Percentiles rank a stretch among this genome's conserved stretches.
Evolutionary conservation across 2,113 vertebrate genomes (phyloP).

Genomic region (Egretta garzetta): DNA sequence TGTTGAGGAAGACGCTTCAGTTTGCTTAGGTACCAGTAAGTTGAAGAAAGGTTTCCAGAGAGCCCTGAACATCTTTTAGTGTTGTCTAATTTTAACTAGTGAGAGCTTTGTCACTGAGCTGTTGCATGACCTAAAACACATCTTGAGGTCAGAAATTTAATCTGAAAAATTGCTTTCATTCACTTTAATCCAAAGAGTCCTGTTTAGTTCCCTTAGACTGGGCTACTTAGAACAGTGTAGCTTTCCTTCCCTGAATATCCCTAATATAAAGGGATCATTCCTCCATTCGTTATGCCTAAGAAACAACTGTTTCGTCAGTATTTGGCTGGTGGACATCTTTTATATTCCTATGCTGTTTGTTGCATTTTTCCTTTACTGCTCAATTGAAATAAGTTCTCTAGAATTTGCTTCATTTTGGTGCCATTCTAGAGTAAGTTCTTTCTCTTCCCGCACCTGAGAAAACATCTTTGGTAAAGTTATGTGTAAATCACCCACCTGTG

Average conservation of each 20-base stretch:
- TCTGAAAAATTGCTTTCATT: neutral
- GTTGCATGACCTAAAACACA: neutral
- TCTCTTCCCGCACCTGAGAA: neutral
- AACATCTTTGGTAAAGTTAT: fast-evolving
- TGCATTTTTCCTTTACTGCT: neutral
- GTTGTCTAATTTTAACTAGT: neutral
- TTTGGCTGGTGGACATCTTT: neutral
- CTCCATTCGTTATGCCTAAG: neutral
- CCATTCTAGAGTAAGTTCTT: neutral
- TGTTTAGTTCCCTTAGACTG: neutral
- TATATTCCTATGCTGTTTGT: neutral
- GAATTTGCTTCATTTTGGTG: neutral
- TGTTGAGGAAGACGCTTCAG: neutral
- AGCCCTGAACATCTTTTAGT: neutral
- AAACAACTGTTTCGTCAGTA: neutral
- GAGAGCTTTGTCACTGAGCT: neutral
- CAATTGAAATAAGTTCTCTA: neutral
- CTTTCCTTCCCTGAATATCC: neutral
- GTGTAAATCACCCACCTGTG: neutral
- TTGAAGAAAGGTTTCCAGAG: neutral
- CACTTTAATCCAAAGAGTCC: neutral
- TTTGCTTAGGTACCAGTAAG: neutral
- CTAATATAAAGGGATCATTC: neutral
- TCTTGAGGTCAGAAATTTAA: neutral
- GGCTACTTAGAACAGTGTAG: neutral